Evolutionary conservation across 2,888 invertebrate species (phyloP), one percentile per base, ranked within the genome.

Genomic region (Orchesella flavescens): DNA sequence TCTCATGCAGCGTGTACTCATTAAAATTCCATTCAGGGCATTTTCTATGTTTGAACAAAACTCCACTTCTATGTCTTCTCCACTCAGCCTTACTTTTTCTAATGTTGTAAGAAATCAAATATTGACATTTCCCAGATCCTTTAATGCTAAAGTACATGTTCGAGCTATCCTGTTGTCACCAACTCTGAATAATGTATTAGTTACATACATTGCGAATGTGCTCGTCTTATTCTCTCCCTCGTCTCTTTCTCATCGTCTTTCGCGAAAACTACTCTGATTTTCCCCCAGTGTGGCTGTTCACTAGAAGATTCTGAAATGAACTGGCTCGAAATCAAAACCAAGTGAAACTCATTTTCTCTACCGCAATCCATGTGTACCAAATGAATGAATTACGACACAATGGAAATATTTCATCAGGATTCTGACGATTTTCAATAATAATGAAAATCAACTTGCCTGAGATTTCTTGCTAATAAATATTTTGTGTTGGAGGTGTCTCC

Each of bases 1-100:
- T 46, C 10, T 53, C 53, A 7, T 19, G 4, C 46, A 46, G 24
- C 68, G 61, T 75, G 69, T 75, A 74, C 69, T 81, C 81, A 81
- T 81, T 81, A 81, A 81, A 81, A 81, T 81, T 81, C 81, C 81
- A 81, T 74, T 74, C 81, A 81, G 74, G 61, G 57, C 72, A 68
- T 57, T 46, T 72, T 57, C 80, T 23, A 73, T 80, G 80, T 80
- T 80, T 80, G 80, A 73, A 80, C 73, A 57, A 80, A 80, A 55
- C 65, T 63, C 68, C 10, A 43, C 66, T 46, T 10, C 24, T 66
- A 13, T 66, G 17, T 61, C 12, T n/a, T 69, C 46, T 21, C 23
- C 57, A 71, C n/a, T 61, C 57, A 21, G 19, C 46, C 57, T 65
- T 65, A 55, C 68, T 78, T 23, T 49, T 53, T 53, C 21, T 46